Base-by-base conservation (phyloP, 2,797 vertebrate species). In the Myotis daubentonii region DNA sequence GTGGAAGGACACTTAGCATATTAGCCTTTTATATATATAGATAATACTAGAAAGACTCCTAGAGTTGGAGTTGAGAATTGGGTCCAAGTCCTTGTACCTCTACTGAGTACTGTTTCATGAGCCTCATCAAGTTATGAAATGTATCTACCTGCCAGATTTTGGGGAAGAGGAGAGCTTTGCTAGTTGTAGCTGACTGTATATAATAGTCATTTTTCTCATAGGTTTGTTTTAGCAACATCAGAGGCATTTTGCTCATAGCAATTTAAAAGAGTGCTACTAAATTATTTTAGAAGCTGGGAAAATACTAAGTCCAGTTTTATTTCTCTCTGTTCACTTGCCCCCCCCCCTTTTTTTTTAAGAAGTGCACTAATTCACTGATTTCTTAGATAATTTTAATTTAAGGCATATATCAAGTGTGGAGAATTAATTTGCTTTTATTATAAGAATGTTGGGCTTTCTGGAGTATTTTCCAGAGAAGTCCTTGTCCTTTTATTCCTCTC, bases 291-390 rank as follows among this genome's bases (percentile, higher is more conserved):
- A 36, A 88, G 25, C 79, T 89, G 30, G 44, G 53, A 20, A 41
- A 82, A 80, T 81, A 87, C 2, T 85, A 70, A 87, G 65, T 93
- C 17, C 78, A 93, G 38, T 78, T 94, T 92, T 79, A 62, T 84
- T 41, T 75, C 44, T 79, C 12, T 86, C 68, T 94, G 60, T 76
- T 95, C 44, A 89, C 44, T 83, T 86, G 65, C 41, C 8, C 8
- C 33, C 10, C 47, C 12, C 49, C 3, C 13, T 20, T 83, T 78
- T 87, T 87, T 78, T 76, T 13, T 16, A 71, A 78, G 23, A 84
- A 65, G n/a, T 30, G 30, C 6, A 53, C 17, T n/a, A 82, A 71
- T 51, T 90, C 41, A 70, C 2, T 62, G 8, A 41, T 66, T 90
- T 88, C 55, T 93, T 90, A 44, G 28, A 28, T 95, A 81, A 36